These are phyloP conservation scores for Paramormyrops hopkinsi DNA, from an alignment of 2,797 vertebrate species.

Conservation along the genomic window DNA sequence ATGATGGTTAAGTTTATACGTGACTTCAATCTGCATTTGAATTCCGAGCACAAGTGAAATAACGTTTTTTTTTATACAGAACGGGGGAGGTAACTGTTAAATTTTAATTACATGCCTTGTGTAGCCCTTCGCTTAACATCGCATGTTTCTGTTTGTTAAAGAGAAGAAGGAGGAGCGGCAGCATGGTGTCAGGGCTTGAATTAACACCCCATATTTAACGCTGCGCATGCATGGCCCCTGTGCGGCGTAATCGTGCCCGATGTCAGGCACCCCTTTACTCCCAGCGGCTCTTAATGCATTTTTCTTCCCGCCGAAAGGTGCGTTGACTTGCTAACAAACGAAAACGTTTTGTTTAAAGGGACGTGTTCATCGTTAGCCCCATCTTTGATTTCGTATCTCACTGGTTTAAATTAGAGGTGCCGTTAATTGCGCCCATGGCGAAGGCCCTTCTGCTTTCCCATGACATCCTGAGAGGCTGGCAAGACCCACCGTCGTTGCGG, in stretches of 20 bases:
- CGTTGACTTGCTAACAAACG: conserved; percentile 27
- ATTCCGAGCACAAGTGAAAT: conserved; percentile 51
- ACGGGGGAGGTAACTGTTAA: conserved; percentile 54
- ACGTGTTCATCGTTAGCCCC: not conserved
- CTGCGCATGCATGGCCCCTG: conserved; percentile 44
- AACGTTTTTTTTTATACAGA: conserved; percentile 51
- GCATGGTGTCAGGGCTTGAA: conserved; percentile 59
- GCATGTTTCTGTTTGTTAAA: conserved; percentile 41
- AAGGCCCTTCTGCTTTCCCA: not conserved
- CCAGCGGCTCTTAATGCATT: conserved; percentile 40
- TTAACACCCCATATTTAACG: conserved; percentile 73
- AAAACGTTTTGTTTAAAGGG: not conserved
- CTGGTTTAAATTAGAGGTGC: not conserved
- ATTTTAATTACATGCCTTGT: conserved; percentile 59
- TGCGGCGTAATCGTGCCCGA: conserved; percentile 49
- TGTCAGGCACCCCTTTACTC: conserved; percentile 57
- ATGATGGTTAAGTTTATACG: conserved; percentile 3
- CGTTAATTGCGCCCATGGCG: not conserved
- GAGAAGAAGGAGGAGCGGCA: conserved; percentile 47
- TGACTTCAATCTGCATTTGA: conserved; percentile 38
- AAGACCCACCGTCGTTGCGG: not conserved
- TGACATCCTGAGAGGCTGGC: not conserved
- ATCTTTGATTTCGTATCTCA: not conserved
- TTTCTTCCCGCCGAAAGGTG: conserved; percentile 16
- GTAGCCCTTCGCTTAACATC: conserved; percentile 44